Evolutionary conservation across 2,113 vertebrate species (phyloP).

Genomic region (Strigops habroptila): DNA sequence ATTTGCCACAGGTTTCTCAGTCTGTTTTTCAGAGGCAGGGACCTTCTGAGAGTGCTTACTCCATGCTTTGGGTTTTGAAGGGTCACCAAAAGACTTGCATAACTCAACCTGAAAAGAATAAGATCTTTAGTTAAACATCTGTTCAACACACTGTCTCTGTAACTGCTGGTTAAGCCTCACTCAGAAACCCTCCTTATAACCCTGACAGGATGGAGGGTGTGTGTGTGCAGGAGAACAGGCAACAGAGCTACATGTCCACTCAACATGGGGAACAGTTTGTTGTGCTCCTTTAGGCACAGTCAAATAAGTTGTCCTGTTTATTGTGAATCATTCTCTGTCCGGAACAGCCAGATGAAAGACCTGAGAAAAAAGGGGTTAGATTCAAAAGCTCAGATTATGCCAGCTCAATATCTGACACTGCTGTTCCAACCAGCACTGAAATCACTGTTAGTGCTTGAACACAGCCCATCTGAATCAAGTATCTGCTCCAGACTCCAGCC

Average conservation of each 20-base stretch:
- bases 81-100: constrained; percentile 93
- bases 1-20: neutral
- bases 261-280: fast-evolving
- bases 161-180: neutral
- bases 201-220: fast-evolving
- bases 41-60: constrained; percentile 84
- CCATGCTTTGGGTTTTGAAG: constrained; percentile 88
- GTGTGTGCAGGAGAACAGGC: fast-evolving
- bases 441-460: fast-evolving
- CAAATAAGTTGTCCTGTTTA: neutral
- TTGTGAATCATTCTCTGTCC: neutral
- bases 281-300: neutral
- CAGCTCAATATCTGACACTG: neutral
- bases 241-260: fast-evolving
- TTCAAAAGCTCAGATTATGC: neutral
- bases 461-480: neutral
- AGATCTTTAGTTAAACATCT: fast-evolving
- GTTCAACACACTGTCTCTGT: neutral
- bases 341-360: neutral
- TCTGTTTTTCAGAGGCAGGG: neutral
- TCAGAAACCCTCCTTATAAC: fast-evolving
- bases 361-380: neutral
- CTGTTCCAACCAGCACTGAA: neutral
- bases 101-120: constrained; percentile 82
- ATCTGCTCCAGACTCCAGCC: neutral